Conservation (phyloP, 2,888 invertebrate species). For the Hesperia comma region DNA sequence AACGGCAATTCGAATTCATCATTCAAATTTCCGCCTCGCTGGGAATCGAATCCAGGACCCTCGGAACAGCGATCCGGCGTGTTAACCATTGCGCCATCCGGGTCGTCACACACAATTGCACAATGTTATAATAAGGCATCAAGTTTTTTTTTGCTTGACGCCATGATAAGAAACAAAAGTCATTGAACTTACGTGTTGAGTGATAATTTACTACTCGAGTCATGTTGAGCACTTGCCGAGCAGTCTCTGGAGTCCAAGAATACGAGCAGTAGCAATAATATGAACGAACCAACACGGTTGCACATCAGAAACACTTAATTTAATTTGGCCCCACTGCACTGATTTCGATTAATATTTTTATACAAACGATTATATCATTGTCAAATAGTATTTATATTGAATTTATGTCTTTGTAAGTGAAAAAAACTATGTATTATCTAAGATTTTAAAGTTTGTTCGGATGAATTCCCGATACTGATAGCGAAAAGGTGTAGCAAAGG, state of each 20-base stretch:
- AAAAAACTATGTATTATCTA: conserved; percentile 10
- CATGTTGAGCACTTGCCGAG: conserved; percentile 73
- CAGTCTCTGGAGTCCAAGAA: conserved; percentile 75
- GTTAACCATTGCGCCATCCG: no score
- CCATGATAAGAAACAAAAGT: conserved; percentile 2
- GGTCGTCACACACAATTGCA: no score
- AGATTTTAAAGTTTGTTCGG: conserved; percentile 38
- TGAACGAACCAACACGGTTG: conserved; percentile 64
- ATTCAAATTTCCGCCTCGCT: no score
- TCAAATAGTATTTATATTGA: conserved; percentile 23
- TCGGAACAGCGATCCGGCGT: no score
- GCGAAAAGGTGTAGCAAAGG: conserved; percentile 43
- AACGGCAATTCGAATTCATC: no score
- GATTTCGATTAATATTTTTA: conserved; percentile 15
- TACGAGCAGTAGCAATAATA: conserved; percentile 67
- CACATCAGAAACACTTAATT: conserved; percentile 75
- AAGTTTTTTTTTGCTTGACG: conserved; percentile 5
- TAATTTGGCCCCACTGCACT: conserved; percentile 51
- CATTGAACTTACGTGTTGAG: conserved; percentile 71
- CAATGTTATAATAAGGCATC: neutral
- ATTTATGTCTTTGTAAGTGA: neutral
- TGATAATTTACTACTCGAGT: conserved; percentile 67
- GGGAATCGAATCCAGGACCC: no score
- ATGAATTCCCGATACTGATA: conserved; percentile 56
- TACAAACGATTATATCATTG: conserved; percentile 23